phyloP scores from a whole-genome alignment of 2,797 vertebrate genomes.

The Pseudochirops cupreus region DNA sequence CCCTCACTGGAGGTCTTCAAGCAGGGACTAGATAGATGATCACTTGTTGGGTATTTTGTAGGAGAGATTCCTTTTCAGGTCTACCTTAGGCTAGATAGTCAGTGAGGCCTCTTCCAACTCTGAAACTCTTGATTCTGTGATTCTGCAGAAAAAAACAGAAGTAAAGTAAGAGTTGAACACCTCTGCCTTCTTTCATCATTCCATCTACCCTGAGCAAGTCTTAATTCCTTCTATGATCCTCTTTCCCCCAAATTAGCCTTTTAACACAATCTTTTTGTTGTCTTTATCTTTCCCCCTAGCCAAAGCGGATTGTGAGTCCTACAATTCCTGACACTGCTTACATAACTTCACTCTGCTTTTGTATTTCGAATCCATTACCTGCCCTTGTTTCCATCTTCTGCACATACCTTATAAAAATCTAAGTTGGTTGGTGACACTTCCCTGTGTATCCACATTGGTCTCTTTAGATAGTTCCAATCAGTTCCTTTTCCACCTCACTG shows the following conservation, averaged over 20 bases:
- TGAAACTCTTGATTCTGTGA: not conserved
- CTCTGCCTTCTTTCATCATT: not conserved
- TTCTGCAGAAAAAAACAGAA: slow-evolving; percentile 3
- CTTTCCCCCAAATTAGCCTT: not conserved
- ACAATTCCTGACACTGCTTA: not conserved
- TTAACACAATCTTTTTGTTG: not conserved
- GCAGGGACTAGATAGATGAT: not conserved
- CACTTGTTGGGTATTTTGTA: not conserved
- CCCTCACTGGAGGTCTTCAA: not conserved
- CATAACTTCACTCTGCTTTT: not conserved
- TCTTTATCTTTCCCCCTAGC: not conserved
- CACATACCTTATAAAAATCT: not conserved
- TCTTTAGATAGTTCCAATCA: not conserved
- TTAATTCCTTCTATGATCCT: not conserved
- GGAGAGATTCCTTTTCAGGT: not conserved
- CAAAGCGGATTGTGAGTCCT: not conserved
- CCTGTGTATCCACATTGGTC: not conserved
- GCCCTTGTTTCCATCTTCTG: not conserved
- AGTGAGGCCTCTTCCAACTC: not conserved
- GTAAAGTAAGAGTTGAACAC: not conserved
- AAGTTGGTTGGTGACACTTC: not conserved
- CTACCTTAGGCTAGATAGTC: not conserved
- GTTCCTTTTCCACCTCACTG: not conserved
- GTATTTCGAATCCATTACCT: not conserved
- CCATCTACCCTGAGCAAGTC: not conserved